Evolutionary conservation across 2,113 vertebrate species (phyloP), one percentile per base, ranked within the genome.

Genomic region (Trogon melanurus): DNA sequence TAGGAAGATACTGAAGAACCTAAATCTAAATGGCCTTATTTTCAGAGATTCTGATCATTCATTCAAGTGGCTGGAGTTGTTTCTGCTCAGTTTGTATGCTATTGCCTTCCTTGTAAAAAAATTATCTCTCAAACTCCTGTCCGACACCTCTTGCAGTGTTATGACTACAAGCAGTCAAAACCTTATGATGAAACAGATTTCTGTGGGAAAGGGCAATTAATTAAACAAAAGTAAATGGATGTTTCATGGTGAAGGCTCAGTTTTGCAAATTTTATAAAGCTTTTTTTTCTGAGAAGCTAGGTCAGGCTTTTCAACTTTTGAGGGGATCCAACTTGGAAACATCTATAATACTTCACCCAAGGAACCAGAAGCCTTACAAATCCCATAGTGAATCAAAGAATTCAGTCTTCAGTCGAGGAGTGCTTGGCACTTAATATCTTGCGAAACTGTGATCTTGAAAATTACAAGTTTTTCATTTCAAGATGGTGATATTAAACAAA

Each of bases 81-180:
- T 89, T 89, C 73, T 93, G 73, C 18, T 87, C 73, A 74, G 53
- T 45, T 93, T 84, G 57, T 45, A 53, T 61, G 45, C 23, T 72
- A 41, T 75, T 92, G 53, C 62, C 82, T 92, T 72, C 58, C 44
- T 60, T 81, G 45, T 61, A 72, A 85, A 95, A 66, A 87, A 85
- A 71, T 80, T 30, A 92, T 85, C 87, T 91, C 44, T 20, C 45
- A 85, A 25, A 50, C 17, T 74, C 50, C 21, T 75, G 22, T 75
- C 79, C 88, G 57, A 85, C 91, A 95, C 50, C 41, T 88, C 69
- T 88, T 44, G 54, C 41, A 69, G 81, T 61, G 57, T 79, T 89
- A 75, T 50, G 66, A 94, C 74, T 82, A 69, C 34, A 69, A 88
- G 57, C 20, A 85, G 38, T 89, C 85, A 94, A 91, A 96, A 93